Evolutionary conservation across 2,113 vertebrate genomes (phyloP).

Genomic region (Micromys minutus): DNA sequence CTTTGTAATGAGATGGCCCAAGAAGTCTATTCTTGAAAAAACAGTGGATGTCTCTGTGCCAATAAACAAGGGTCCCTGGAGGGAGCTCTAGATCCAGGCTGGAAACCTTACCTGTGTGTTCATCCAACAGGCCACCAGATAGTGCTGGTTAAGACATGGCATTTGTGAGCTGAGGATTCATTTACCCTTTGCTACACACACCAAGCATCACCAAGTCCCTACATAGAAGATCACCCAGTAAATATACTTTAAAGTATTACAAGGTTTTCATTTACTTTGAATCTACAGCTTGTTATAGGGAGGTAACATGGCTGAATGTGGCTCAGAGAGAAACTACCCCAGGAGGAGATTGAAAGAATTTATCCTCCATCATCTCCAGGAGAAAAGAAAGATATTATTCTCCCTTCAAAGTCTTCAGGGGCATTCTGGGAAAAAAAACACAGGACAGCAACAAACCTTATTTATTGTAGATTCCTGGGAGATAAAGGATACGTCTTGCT

Average conservation of each 20-base stretch:
- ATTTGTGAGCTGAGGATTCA: not conserved
- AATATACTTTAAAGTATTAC: not conserved
- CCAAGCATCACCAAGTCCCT: not conserved
- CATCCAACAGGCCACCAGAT: not conserved
- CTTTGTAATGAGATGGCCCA: not conserved
- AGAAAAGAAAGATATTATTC: not conserved
- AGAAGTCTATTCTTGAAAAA: not conserved
- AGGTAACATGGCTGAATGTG: not conserved
- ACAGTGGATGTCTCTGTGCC: not conserved
- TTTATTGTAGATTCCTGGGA: constrained; percentile 48
- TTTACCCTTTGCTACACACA: not conserved
- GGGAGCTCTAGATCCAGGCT: not conserved
- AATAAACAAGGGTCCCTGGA: not conserved
- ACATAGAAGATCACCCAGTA: not conserved
- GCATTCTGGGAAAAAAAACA: not conserved
- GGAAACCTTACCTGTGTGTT: not conserved
- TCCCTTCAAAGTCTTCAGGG: not conserved
- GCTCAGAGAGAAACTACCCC: not conserved
- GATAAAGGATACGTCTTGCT: constrained; percentile 29
- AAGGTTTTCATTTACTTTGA: not conserved
- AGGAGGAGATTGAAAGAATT: not conserved
- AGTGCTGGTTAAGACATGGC: not conserved
- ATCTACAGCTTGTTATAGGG: not conserved
- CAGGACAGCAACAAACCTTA: not conserved
- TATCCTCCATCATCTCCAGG: not conserved